Percentiles rank a stretch among this genome's conserved stretches.
Evolutionary conservation across 2,113 vertebrate genomes (phyloP).

Genomic region (Rhinolophus sinicus): DNA sequence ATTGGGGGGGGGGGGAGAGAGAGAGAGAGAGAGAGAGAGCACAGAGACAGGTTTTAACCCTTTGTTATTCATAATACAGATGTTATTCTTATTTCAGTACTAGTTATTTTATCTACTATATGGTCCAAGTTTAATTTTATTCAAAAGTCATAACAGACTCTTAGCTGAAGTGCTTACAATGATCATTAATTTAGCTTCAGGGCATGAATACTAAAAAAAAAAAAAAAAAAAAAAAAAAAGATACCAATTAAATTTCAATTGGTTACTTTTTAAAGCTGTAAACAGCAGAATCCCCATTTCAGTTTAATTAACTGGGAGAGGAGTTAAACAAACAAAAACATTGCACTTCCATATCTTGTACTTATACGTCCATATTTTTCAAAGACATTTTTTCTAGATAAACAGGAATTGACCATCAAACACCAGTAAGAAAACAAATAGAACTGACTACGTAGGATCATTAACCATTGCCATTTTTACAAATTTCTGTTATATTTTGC

Average conservation of each 20-base stretch:
- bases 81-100: constrained; percentile 70
- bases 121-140: constrained; percentile 70
- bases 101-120: constrained; percentile 50
- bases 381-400: neutral
- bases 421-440: constrained; percentile 13
- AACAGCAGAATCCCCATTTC: constrained; percentile 84
- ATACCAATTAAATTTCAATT: constrained; percentile 89
- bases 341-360: constrained; percentile 1
- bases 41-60: constrained; percentile 66
- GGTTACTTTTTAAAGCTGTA: constrained; percentile 87
- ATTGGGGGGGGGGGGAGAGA: neutral
- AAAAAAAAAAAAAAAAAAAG: constrained; percentile 85
- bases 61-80: constrained; percentile 77
- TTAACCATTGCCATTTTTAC: neutral
- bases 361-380: neutral
- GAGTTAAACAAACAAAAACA: constrained; percentile 38
- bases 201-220: constrained; percentile 85
- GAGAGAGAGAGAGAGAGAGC: fast-evolving
- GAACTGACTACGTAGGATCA: neutral
- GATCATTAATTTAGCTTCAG: constrained; percentile 87
- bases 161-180: constrained; percentile 83
- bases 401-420: constrained; percentile 15
- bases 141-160: constrained; percentile 83
- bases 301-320: constrained; percentile 86
- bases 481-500: constrained; percentile 22